These are phyloP conservation scores for Cataglyphis hispanica DNA, from an alignment of 1,140 invertebrate species.

Conservation along the genomic window DNA sequence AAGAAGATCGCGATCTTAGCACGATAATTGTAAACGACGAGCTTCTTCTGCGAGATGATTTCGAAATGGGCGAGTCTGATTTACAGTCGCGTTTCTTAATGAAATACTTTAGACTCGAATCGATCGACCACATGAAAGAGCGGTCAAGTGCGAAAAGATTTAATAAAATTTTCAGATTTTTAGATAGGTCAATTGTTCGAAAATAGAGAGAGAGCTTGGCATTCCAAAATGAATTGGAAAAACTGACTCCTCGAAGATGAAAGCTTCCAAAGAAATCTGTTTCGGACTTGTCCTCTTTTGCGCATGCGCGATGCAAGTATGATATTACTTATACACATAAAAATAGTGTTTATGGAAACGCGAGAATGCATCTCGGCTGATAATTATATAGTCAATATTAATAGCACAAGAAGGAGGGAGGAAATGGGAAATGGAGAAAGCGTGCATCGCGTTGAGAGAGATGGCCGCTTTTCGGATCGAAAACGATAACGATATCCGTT, in stretches of 20 bases:
- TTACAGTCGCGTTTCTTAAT: constrained; percentile 32
- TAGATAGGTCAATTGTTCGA: not conserved
- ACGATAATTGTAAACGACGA: not conserved
- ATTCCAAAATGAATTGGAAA: not conserved
- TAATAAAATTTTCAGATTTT: not conserved
- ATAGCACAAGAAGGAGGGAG: constrained; percentile 1
- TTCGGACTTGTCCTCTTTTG: constrained; percentile 24
- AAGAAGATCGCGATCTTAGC: constrained; percentile 19
- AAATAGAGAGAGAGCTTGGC: not conserved
- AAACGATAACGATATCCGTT: constrained; percentile 13
- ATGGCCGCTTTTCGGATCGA: constrained; percentile 20
- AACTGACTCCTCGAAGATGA: not conserved
- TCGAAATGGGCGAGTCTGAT: constrained; percentile 9
- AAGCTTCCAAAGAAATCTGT: not conserved
- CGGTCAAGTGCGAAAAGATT: constrained; percentile 12
- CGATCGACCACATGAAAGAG: not conserved
- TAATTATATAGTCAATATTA: constrained; percentile 66
- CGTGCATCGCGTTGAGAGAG: not conserved
- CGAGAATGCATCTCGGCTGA: constrained; percentile 34
- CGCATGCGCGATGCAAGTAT: constrained; percentile 38
- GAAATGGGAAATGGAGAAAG: not conserved
- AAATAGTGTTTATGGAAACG: constrained; percentile 33
- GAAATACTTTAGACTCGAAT: constrained; percentile 57
- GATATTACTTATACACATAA: constrained; percentile 54
- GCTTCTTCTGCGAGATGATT: constrained; percentile 21